Evolutionary conservation across 2,888 invertebrate genomes (phyloP).

Genomic region (Drosophila histrio): DNA sequence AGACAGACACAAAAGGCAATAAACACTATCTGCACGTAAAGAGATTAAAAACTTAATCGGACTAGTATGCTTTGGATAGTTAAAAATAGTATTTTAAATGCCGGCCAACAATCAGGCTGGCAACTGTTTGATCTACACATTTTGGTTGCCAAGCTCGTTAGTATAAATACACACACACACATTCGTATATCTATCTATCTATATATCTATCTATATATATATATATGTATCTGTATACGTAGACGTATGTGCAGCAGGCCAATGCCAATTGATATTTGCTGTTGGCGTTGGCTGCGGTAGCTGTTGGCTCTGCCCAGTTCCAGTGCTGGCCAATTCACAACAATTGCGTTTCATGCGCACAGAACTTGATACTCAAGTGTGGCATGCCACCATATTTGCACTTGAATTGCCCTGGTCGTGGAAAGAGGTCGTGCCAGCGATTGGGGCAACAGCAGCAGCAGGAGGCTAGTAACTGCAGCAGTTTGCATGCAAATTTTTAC

Average conservation of each 20-base stretch:
- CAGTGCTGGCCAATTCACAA: constrained; percentile 63
- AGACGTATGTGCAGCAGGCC: neutral
- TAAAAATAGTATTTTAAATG: constrained; percentile 47
- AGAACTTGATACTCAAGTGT: constrained; percentile 75
- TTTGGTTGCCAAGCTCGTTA: constrained; percentile 20
- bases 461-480: constrained; percentile 44
- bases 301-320: neutral
- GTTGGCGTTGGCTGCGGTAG: constrained; percentile 15
- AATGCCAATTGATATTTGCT: constrained; percentile 36
- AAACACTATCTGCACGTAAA: constrained; percentile 33
- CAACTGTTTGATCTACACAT: constrained; percentile 24
- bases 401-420: constrained; percentile 60
- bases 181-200: neutral
- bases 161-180: neutral
- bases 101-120: constrained; percentile 53
- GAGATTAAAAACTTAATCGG: constrained; percentile 20
- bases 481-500: constrained; percentile 70
- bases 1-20: constrained; percentile 9
- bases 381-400: constrained; percentile 75
- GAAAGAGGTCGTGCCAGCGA: neutral
- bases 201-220: neutral
- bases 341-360: constrained; percentile 71
- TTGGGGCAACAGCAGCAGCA: too few relatives aligned
- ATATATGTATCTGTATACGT: neutral
- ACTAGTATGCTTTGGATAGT: neutral